Evolutionary conservation across 2,888 invertebrate species (phyloP).

Genomic region (Nebria brevicollis): DNA sequence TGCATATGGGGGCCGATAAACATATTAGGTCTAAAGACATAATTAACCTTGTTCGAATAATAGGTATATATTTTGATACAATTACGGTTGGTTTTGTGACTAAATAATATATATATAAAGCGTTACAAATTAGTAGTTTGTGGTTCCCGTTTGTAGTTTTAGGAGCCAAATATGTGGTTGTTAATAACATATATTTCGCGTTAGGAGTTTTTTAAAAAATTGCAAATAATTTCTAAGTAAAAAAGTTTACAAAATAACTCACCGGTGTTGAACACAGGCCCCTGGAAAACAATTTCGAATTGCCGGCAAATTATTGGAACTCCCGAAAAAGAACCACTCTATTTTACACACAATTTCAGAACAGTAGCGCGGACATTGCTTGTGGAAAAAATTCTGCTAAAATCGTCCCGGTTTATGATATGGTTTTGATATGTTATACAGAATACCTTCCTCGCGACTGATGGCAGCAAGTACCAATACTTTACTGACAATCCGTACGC

Average conservation of each 20-base stretch:
- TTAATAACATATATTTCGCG: too few relatives aligned
- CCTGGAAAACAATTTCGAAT: background rate
- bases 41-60: too few relatives aligned
- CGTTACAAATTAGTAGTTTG: too few relatives aligned
- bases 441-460: background rate
- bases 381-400: background rate
- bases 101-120: too few relatives aligned
- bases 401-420: background rate
- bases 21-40: too few relatives aligned
- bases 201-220: background rate
- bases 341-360: background rate
- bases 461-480: background rate
- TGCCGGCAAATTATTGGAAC: background rate
- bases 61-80: too few relatives aligned
- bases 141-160: too few relatives aligned
- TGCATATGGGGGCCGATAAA: too few relatives aligned
- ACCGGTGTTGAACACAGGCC: background rate
- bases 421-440: background rate
- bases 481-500: slow-evolving; percentile 6
- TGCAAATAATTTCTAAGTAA: background rate
- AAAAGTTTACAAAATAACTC: background rate
- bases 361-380: background rate
- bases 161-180: too few relatives aligned
- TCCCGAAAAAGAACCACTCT: background rate
- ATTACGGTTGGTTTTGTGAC: too few relatives aligned